Evolutionary conservation across 1,140 invertebrate genomes (phyloP).

Genomic region (Nasonia vitripennis): DNA sequence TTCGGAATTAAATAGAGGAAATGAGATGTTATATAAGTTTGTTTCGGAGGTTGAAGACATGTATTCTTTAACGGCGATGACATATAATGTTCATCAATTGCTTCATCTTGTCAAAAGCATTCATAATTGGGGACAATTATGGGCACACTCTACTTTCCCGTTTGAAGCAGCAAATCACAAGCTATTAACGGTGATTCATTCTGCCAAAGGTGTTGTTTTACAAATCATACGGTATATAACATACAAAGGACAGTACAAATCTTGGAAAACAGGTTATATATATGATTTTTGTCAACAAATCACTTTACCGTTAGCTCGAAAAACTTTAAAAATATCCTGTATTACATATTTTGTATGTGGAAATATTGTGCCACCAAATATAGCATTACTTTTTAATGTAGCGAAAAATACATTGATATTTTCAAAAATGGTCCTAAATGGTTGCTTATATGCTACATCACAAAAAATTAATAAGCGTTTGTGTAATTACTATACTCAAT

Average conservation of each 20-base stretch:
- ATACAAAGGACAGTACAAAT: neutral
- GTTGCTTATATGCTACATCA: too few species aligned
- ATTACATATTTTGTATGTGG: too few species aligned
- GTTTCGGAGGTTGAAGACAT: neutral
- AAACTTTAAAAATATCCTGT: too few species aligned
- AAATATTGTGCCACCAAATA: too few species aligned
- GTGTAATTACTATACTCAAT: too few species aligned
- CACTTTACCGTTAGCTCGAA: too few species aligned
- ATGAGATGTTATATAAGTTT: neutral
- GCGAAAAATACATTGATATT: too few species aligned
- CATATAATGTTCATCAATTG: conserved; percentile 33
- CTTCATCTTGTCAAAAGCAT: neutral
- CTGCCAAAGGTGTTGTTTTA: neutral
- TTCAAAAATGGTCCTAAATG: too few species aligned
- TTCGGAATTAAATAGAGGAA: neutral
- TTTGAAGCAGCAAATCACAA: conserved; percentile 27
- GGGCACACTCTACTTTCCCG: neutral
- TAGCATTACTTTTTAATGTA: too few species aligned
- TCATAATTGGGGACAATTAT: conserved; percentile 32
- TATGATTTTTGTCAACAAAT: too few species aligned
- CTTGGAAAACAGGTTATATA: neutral
- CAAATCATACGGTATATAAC: neutral
- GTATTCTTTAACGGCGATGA: neutral
- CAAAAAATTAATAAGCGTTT: too few species aligned
- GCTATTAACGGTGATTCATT: neutral